These are phyloP conservation scores for Danio tinwini DNA, from an alignment of 2,797 vertebrate species.

Conservation along the genomic window DNA sequence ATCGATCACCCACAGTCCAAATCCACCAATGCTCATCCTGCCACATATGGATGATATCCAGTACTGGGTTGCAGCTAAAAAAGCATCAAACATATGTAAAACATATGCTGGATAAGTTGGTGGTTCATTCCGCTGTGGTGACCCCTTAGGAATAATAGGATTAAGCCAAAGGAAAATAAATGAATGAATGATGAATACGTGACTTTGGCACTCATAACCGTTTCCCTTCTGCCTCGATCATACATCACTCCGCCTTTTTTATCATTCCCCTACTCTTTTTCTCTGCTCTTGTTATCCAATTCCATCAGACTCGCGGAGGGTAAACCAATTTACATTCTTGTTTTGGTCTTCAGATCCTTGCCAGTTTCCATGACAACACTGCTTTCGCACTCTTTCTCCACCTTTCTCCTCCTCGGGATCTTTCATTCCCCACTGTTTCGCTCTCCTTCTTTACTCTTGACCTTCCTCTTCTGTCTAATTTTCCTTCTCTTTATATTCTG, in stretches of 20 bases:
- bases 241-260: slow-evolving; percentile 41
- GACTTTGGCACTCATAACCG: slow-evolving; percentile 35
- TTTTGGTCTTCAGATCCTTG: slow-evolving; percentile 85
- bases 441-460: slow-evolving; percentile 64
- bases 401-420: slow-evolving; percentile 63
- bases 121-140: too few species aligned
- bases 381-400: slow-evolving; percentile 80
- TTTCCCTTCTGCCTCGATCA: slow-evolving; percentile 36
- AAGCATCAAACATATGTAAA: too few species aligned
- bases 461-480: slow-evolving; percentile 69
- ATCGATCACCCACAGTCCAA: too few species aligned
- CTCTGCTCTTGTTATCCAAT: slow-evolving; percentile 71
- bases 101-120: too few species aligned
- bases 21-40: too few species aligned
- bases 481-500: slow-evolving; percentile 65
- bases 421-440: slow-evolving; percentile 61
- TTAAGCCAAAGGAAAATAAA: too few species aligned
- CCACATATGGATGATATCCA: too few species aligned
- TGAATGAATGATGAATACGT: slow-evolving; percentile 15
- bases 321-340: slow-evolving; percentile 89
- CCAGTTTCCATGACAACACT: slow-evolving; percentile 94
- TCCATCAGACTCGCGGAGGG: slow-evolving; percentile 74
- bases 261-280: slow-evolving; percentile 51
- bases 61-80: too few species aligned
- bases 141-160: too few species aligned